These are phyloP conservation scores for Channallabes apus DNA, from an alignment of 2,797 vertebrate species.

Conservation along the genomic window DNA sequence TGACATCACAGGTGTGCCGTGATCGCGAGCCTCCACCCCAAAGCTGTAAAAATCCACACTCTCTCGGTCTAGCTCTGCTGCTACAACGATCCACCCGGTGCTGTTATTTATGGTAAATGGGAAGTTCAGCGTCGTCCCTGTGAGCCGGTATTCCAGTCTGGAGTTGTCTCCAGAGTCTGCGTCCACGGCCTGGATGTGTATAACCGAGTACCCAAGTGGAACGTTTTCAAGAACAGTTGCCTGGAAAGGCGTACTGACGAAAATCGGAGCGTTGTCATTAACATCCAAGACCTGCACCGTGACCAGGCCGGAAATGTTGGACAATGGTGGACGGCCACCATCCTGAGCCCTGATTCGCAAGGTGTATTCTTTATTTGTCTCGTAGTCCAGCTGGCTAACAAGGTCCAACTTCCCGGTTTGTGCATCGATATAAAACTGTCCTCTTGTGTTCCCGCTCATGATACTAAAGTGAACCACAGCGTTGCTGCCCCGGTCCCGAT, in stretches of 20 bases:
- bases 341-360: constrained; percentile 91
- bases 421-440: constrained; percentile 94
- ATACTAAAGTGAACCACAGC: constrained; percentile 95
- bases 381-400: constrained; percentile 89
- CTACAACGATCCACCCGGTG: constrained; percentile 92
- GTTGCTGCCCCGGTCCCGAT: constrained; percentile 87
- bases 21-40: constrained; percentile 87
- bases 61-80: constrained; percentile 88
- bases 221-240: constrained; percentile 93
- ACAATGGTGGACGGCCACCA: constrained; percentile 88
- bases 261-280: constrained; percentile 93
- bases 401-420: constrained; percentile 91
- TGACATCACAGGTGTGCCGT: constrained; percentile 83
- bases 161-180: constrained; percentile 92
- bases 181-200: constrained; percentile 92
- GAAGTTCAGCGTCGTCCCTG: constrained; percentile 77
- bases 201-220: constrained; percentile 88
- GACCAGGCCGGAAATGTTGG: constrained; percentile 91
- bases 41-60: constrained; percentile 90
- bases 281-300: constrained; percentile 91
- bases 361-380: constrained; percentile 89
- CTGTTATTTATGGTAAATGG: constrained; percentile 92
- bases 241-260: constrained; percentile 95
- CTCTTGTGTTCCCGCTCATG: constrained; percentile 92
- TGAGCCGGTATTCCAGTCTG: constrained; percentile 83